phyloP scores from a whole-genome alignment of 2,797 vertebrate species.

The Pantherophis vulpinus region DNA sequence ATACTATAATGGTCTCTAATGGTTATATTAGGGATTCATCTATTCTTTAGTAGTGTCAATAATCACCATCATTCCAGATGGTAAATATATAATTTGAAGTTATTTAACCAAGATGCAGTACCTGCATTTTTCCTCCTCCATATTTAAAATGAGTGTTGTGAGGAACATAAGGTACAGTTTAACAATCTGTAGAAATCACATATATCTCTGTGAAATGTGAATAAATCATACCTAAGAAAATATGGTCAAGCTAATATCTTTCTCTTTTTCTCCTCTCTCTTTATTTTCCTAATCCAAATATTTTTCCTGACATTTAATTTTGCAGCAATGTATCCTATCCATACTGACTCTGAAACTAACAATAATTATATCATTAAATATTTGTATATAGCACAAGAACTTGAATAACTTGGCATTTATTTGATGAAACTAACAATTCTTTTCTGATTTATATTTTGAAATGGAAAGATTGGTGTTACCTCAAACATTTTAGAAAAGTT shows the following conservation, averaged over 20 bases:
- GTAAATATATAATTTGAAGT: neutral
- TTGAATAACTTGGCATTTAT: neutral
- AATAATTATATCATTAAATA: neutral
- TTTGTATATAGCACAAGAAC: neutral
- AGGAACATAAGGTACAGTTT: neutral
- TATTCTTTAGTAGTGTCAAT: neutral
- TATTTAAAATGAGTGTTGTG: neutral
- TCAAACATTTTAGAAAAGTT: neutral
- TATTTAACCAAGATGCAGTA: neutral
- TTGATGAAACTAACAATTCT: neutral
- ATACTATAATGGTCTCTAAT: neutral
- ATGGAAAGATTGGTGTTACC: neutral
- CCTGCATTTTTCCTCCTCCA: neutral
- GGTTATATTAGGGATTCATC: neutral
- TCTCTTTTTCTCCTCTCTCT: neutral
- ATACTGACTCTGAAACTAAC: neutral
- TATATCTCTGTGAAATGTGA: neutral
- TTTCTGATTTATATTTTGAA: neutral
- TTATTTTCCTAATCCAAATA: neutral
- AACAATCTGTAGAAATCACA: neutral
- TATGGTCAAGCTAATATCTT: neutral
- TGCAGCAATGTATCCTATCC: neutral
- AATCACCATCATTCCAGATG: neutral
- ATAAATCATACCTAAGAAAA: neutral
- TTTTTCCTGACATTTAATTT: neutral